phyloP scores from a whole-genome alignment of 2,888 invertebrate genomes.

The Melinaea menophilus region DNA sequence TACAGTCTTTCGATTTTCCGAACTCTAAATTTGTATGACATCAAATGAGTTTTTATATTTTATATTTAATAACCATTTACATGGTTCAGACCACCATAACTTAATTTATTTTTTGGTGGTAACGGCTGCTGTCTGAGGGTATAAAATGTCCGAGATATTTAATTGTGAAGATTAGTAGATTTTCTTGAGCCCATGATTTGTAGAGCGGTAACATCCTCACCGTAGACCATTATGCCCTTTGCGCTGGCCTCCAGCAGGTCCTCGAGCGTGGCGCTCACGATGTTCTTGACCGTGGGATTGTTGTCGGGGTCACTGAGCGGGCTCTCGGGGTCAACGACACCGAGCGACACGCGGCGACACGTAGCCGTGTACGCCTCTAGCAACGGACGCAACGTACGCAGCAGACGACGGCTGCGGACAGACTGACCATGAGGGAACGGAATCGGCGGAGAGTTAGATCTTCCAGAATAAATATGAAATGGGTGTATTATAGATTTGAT shows the following conservation, averaged over 20 bases:
- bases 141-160: too few species aligned
- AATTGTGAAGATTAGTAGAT: too few species aligned
- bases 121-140: too few species aligned
- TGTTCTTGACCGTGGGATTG: conserved; percentile 82
- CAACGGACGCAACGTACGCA: conserved; percentile 82
- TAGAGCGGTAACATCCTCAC: conserved; percentile 55
- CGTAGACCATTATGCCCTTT: conserved; percentile 78
- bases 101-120: too few species aligned
- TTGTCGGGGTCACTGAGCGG: conserved; percentile 81
- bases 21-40: too few species aligned
- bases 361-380: conserved; percentile 86
- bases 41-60: too few species aligned
- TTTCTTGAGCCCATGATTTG: too few species aligned
- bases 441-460: background rate
- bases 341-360: conserved; percentile 58
- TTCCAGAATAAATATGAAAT: background rate
- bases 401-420: conserved; percentile 69
- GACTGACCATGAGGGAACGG: background rate
- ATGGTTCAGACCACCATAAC: too few species aligned
- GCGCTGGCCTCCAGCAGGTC: conserved; percentile 81
- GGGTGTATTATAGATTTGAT: background rate
- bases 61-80: too few species aligned
- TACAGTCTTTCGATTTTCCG: too few species aligned
- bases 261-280: conserved; percentile 81
- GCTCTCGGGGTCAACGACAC: conserved; percentile 82